phyloP scores from a whole-genome alignment of 2,888 invertebrate genomes.

The Dugesia japonica region DNA sequence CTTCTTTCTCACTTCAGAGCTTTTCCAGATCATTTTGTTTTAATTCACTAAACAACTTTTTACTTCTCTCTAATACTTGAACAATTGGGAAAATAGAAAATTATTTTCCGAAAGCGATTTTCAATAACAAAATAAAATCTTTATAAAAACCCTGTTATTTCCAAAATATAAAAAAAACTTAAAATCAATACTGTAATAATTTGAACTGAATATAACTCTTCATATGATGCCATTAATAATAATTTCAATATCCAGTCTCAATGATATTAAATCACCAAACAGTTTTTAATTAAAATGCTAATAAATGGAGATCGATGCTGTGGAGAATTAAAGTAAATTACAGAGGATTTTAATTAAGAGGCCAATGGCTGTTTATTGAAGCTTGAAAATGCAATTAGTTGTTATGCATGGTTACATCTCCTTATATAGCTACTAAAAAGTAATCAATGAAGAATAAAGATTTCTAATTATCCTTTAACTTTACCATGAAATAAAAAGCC shows the following conservation, averaged over 20 bases:
- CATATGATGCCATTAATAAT: constrained; percentile 2
- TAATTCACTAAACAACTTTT: constrained; percentile 17
- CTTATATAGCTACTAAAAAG: constrained; percentile 20
- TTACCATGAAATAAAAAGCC: constrained; percentile 11
- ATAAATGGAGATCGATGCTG: constrained; percentile 9
- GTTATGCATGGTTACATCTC: constrained; percentile 20
- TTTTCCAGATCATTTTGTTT: constrained; percentile 20
- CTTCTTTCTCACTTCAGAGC: constrained; percentile 20
- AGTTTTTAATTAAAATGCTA: constrained; percentile 20
- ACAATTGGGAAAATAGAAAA: neutral
- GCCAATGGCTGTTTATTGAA: constrained; percentile 20
- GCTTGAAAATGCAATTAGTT: constrained; percentile 20
- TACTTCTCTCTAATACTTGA: neutral
- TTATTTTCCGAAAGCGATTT: neutral
- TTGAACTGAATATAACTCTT: too few species aligned
- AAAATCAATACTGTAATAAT: too few species aligned
- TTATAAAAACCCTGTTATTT: too few species aligned
- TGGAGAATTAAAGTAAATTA: constrained; percentile 20
- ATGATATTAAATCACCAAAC: constrained; percentile 9
- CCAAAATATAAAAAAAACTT: too few species aligned
- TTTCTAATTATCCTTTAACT: constrained; percentile 16
- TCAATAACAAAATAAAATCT: too few species aligned
- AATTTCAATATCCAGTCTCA: constrained; percentile 15
- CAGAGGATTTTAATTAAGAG: constrained; percentile 20
- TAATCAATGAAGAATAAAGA: constrained; percentile 13